Evolutionary conservation across 2,113 vertebrate genomes (phyloP).

Genomic region (Brachyistius frenatus): DNA sequence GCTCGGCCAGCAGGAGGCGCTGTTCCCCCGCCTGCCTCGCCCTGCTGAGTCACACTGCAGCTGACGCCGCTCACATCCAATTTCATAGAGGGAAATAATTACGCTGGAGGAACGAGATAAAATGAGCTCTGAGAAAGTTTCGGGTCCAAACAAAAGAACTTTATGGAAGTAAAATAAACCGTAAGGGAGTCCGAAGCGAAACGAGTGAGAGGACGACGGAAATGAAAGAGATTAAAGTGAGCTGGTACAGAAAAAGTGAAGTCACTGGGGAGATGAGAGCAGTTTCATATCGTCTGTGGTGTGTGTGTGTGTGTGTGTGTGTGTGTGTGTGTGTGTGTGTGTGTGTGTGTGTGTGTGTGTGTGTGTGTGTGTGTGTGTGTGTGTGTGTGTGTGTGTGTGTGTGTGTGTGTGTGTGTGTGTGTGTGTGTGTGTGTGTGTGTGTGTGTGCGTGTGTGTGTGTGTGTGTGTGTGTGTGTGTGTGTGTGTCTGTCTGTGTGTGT

Average conservation of each 20-base stretch:
- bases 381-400: no score
- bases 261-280: background rate
- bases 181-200: background rate
- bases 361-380: background rate
- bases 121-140: no score
- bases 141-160: background rate
- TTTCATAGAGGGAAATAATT: background rate
- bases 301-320: background rate
- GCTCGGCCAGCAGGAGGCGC: conserved; percentile 47
- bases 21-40: background rate
- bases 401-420: no score
- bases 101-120: background rate
- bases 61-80: background rate
- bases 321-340: no score
- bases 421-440: background rate
- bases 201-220: background rate
- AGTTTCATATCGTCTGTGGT: background rate
- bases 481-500: no score
- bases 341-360: background rate
- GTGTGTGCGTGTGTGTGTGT: background rate
- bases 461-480: no score
- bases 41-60: conserved; percentile 81
- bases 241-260: background rate
- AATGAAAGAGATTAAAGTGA: background rate
- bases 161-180: background rate